These are phyloP conservation scores for Neodontobutis hainanensis DNA, from an alignment of 2,113 vertebrate genomes.

Conservation along the genomic window DNA sequence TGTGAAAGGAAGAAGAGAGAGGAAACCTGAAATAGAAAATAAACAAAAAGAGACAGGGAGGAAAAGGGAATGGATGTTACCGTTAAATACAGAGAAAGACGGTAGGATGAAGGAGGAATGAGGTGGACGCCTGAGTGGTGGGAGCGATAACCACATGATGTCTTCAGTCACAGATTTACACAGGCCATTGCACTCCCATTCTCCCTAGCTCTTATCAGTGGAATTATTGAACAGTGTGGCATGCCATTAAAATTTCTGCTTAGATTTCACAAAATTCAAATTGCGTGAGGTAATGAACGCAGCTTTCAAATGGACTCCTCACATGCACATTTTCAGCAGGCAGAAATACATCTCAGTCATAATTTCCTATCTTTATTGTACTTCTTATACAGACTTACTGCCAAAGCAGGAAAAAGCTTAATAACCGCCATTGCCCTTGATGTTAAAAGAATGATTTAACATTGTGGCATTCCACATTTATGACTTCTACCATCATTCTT, in stretches of 20 bases:
- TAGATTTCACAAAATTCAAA: slow-evolving; percentile 79
- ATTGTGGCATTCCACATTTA: slow-evolving; percentile 49
- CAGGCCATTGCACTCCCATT: slow-evolving; percentile 76
- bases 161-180: slow-evolving; percentile 80
- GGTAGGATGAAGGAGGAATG: slow-evolving; percentile 40
- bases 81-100: slow-evolving; percentile 40
- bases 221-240: slow-evolving; percentile 76
- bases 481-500: slow-evolving; percentile 9
- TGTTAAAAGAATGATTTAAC: slow-evolving; percentile 65
- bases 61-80: slow-evolving; percentile 12
- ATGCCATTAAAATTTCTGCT: slow-evolving; percentile 79
- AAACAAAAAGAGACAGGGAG: slow-evolving; percentile 4
- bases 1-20: slow-evolving; percentile 9
- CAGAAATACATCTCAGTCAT: slow-evolving; percentile 72
- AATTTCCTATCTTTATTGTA: slow-evolving; percentile 74
- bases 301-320: slow-evolving; percentile 66
- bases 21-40: slow-evolving; percentile 20
- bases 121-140: slow-evolving; percentile 14
- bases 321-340: slow-evolving; percentile 58
- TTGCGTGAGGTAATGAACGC: slow-evolving; percentile 72
- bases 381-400: slow-evolving; percentile 66
- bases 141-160: slow-evolving; percentile 68
- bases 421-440: slow-evolving; percentile 68
- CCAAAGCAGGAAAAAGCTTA: slow-evolving; percentile 57
- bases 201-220: slow-evolving; percentile 70